Evolutionary conservation across 2,113 vertebrate genomes (phyloP).

Genomic region (Furnarius figulus): DNA sequence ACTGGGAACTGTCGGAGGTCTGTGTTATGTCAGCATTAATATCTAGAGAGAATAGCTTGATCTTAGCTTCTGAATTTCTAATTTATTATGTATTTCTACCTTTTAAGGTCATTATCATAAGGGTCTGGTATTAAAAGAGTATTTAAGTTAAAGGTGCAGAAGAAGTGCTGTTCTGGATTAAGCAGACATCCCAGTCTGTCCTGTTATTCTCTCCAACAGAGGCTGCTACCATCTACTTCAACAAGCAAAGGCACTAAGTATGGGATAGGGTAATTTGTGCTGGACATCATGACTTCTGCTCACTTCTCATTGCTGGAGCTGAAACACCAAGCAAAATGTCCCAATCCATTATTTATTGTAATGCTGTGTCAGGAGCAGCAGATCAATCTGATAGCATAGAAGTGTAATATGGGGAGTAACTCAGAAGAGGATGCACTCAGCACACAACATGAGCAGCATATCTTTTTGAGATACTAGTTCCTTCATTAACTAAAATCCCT

Average conservation of each 20-base stretch:
- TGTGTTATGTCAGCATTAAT: not conserved
- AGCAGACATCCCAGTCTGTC: not conserved
- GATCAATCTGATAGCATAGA: not conserved
- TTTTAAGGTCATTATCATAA: not conserved
- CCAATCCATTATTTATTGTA: not conserved
- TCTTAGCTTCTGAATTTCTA: not conserved
- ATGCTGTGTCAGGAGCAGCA: not conserved
- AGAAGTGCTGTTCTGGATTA: not conserved
- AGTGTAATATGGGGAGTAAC: not conserved
- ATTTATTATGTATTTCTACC: not conserved
- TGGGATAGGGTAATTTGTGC: not conserved
- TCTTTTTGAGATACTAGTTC: not conserved
- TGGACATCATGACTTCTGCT: not conserved
- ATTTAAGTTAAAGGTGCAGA: not conserved
- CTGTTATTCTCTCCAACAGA: not conserved
- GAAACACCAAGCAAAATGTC: not conserved
- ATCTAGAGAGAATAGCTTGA: not conserved
- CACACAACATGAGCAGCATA: not conserved
- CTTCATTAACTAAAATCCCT: not conserved
- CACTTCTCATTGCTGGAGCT: not conserved
- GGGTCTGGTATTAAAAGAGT: not conserved
- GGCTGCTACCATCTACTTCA: not conserved
- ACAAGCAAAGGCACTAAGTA: not conserved
- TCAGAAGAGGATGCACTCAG: not conserved
- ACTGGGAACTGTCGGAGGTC: not conserved